These are phyloP conservation scores for Carlito syrichta DNA, from an alignment of 2,113 vertebrate species.

Conservation along the genomic window DNA sequence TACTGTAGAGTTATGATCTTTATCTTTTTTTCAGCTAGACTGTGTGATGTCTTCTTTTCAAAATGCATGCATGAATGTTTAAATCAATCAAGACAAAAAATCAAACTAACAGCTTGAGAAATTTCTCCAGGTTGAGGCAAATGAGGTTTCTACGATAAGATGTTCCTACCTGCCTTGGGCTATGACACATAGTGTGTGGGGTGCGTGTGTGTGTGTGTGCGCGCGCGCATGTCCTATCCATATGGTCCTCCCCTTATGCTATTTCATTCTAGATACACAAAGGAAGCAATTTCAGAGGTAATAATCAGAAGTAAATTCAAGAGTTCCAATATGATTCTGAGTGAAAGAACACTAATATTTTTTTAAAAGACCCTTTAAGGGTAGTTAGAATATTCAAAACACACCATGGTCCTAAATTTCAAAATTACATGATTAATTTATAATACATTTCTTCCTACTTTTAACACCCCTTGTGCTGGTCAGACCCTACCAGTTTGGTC, in stretches of 20 bases:
- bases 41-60: neutral
- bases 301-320: constrained; percentile 3
- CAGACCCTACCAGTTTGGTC: neutral
- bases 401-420: neutral
- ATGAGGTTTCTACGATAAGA: neutral
- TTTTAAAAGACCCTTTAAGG: neutral
- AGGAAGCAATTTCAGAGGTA: constrained; percentile 8
- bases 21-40: neutral
- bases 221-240: neutral
- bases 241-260: neutral
- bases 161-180: neutral
- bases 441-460: neutral
- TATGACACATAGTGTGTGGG: neutral
- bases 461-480: neutral
- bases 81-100: neutral
- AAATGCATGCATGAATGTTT: neutral
- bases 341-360: constrained; percentile 6
- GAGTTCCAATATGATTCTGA: neutral
- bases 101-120: constrained; percentile 25
- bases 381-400: constrained; percentile 11
- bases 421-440: neutral
- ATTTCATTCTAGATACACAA: neutral
- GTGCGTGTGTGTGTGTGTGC: no score
- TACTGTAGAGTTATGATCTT: neutral
- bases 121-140: neutral